These are phyloP conservation scores for Lynx canadensis DNA, from an alignment of 2,113 vertebrate species.

Conservation along the genomic window DNA sequence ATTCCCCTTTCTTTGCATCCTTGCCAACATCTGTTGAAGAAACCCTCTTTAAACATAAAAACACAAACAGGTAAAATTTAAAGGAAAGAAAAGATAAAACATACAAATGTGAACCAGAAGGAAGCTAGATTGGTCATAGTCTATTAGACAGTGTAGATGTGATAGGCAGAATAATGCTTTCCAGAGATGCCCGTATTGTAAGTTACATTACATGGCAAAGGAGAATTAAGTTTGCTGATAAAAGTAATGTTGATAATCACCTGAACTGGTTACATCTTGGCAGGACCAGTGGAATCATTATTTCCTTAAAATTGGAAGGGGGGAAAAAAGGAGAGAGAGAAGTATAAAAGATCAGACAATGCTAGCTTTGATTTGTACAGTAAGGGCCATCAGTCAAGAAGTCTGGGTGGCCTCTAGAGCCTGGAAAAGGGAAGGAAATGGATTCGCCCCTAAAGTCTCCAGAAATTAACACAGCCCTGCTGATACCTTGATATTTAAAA, in stretches of 20 bases:
- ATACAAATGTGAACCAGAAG: not conserved
- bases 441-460: not conserved
- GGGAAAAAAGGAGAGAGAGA: not conserved
- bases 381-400: not conserved
- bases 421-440: not conserved
- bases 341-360: not conserved
- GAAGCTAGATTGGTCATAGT: not conserved
- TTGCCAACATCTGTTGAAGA: not conserved
- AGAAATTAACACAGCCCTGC: not conserved
- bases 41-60: not conserved
- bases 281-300: not conserved
- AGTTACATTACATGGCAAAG: not conserved
- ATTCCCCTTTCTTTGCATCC: too few species aligned
- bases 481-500: not conserved
- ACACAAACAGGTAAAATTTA: not conserved
- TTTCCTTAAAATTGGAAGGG: not conserved
- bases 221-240: not conserved
- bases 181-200: not conserved
- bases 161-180: not conserved
- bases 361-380: not conserved
- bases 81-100: not conserved
- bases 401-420: not conserved
- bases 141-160: not conserved
- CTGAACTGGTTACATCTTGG: not conserved
- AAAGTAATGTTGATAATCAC: not conserved